Conservation (phyloP, 2,113 vertebrate species). For the Cochlearius cochlearius region DNA sequence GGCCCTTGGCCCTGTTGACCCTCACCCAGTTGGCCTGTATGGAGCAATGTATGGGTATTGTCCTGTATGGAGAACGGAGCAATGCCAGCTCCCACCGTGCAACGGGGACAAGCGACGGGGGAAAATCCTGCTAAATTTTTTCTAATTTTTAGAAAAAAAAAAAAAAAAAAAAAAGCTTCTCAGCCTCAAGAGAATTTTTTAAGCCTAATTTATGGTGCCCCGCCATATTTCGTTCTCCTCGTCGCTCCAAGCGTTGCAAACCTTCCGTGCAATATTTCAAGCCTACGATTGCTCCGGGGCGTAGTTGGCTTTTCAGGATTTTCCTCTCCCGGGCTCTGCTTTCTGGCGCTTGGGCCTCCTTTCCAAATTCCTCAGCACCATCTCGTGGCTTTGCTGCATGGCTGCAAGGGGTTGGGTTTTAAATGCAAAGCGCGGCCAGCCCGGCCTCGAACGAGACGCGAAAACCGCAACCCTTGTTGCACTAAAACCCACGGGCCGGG, state of each 20-base stretch:
- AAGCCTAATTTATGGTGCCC: rapidly evolving
- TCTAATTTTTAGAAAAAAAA: neutral
- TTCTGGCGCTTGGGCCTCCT: too few relatives aligned
- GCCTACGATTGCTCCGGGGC: too few relatives aligned
- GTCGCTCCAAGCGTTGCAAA: too few relatives aligned
- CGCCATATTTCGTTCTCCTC: neutral
- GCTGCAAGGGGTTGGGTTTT: neutral
- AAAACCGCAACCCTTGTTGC: rapidly evolving
- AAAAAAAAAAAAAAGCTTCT: too few relatives aligned
- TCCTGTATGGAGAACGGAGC: neutral
- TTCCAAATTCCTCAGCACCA: neutral
- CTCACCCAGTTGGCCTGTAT: too few relatives aligned
- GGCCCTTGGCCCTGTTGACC: too few relatives aligned
- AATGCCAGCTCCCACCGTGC: rapidly evolving
- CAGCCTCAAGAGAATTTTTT: too few relatives aligned
- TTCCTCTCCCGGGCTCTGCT: too few relatives aligned
- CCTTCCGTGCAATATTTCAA: neutral
- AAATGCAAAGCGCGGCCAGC: neutral
- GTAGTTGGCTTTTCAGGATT: neutral
- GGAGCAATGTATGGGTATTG: too few relatives aligned
- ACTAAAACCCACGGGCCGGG: rapidly evolving
- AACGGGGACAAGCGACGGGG: too few relatives aligned
- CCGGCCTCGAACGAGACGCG: rapidly evolving
- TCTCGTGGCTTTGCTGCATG: rapidly evolving
- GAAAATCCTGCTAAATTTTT: neutral